These are phyloP conservation scores for Zalophus californianus DNA, from an alignment of 2,797 vertebrate genomes.

Conservation along the genomic window DNA sequence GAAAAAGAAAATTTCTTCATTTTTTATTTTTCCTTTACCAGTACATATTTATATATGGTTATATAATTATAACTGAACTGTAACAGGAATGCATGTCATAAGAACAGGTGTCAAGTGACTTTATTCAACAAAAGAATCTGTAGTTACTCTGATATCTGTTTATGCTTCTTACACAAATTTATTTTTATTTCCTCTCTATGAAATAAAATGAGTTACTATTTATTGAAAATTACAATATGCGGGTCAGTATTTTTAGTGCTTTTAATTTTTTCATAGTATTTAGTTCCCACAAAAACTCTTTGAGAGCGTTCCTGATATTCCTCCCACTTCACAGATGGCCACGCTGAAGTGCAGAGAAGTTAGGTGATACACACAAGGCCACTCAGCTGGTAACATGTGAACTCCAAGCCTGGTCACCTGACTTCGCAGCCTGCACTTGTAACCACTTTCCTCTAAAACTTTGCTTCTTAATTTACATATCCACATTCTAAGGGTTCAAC, in stretches of 20 bases:
- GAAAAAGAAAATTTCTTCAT: neutral
- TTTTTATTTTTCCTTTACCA: conserved; percentile 24
- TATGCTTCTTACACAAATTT: neutral
- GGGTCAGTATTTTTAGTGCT: neutral
- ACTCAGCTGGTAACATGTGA: neutral
- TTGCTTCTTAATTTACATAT: neutral
- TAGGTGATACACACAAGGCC: neutral
- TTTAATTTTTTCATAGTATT: neutral
- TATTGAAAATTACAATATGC: neutral
- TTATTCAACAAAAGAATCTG: neutral
- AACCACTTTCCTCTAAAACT: neutral
- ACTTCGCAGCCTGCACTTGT: neutral
- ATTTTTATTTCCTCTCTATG: neutral
- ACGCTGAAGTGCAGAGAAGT: neutral
- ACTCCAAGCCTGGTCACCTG: neutral
- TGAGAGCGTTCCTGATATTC: neutral
- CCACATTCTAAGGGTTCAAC: neutral
- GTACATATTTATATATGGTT: neutral
- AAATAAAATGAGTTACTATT: neutral
- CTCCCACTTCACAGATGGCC: neutral
- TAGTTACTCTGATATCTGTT: neutral
- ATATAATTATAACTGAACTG: neutral
- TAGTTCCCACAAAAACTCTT: neutral
- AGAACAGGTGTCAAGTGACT: conserved; percentile 11
- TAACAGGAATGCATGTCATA: neutral